phyloP scores from a whole-genome alignment of 35 echinoderm and acorn worm genomes.

The Patiria miniata region DNA sequence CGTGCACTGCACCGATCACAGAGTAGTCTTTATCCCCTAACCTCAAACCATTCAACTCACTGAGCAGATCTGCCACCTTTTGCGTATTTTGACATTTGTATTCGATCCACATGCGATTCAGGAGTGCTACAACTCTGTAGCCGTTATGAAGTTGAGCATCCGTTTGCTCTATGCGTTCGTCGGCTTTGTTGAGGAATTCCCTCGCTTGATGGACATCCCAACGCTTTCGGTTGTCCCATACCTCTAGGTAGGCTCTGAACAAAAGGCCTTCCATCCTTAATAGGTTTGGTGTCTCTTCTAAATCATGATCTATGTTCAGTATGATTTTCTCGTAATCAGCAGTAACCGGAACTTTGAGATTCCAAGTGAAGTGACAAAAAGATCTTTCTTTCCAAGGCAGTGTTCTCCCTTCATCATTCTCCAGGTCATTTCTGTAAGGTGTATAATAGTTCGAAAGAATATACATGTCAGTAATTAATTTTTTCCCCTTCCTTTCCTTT shows the following conservation, averaged over 20 bases:
- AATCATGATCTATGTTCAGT: not conserved
- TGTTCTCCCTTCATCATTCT: too few species aligned
- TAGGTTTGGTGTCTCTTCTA: not conserved
- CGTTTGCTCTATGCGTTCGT: not conserved
- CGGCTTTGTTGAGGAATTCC: not conserved
- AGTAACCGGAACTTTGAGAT: not conserved
- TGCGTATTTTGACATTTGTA: not conserved
- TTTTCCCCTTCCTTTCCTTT: too few species aligned
- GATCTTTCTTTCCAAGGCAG: not conserved
- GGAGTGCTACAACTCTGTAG: not conserved
- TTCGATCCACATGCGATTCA: slow-evolving; percentile 1
- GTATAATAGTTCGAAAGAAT: too few species aligned
- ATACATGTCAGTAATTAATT: too few species aligned
- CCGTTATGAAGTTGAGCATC: not conserved
- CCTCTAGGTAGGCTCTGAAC: not conserved
- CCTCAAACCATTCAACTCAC: not conserved
- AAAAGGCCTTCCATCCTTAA: not conserved
- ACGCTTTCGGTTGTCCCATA: not conserved
- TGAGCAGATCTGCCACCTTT: not conserved
- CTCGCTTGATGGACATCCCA: not conserved
- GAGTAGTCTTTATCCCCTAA: not conserved
- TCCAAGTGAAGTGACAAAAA: not conserved
- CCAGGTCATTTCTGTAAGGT: too few species aligned
- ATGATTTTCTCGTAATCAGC: not conserved
- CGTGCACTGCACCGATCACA: not conserved